Evolutionary conservation across 2,113 vertebrate genomes (phyloP).

Genomic region (Noturus placidus): DNA sequence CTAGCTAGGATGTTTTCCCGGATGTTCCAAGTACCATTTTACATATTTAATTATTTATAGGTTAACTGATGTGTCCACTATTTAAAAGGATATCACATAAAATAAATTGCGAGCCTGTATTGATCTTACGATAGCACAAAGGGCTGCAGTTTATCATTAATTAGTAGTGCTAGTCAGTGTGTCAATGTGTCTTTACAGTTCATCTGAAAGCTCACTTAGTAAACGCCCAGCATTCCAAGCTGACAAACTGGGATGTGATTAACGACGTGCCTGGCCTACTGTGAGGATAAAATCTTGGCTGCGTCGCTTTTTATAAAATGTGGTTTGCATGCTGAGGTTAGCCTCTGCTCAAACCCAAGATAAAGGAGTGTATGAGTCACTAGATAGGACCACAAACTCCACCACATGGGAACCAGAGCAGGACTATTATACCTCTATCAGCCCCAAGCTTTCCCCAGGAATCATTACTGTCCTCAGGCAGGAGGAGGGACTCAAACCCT

Average conservation of each 20-base stretch:
- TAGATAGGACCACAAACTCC: constrained; percentile 54
- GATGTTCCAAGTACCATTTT: background rate
- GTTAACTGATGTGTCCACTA: background rate
- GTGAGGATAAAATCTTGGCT: constrained; percentile 64
- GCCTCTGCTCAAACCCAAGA: constrained; percentile 58
- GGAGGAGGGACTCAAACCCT: constrained; percentile 31
- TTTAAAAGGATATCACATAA: background rate
- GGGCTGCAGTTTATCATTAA: constrained; percentile 19
- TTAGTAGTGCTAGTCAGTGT: constrained; percentile 26
- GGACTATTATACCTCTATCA: constrained; percentile 50
- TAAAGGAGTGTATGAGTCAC: constrained; percentile 62
- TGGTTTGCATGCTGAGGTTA: constrained; percentile 61
- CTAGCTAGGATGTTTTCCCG: too few species aligned
- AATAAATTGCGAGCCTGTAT: constrained; percentile 26
- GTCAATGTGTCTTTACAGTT: constrained; percentile 32
- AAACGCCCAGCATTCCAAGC: constrained; percentile 11
- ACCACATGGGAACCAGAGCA: constrained; percentile 57
- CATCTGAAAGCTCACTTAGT: constrained; percentile 42
- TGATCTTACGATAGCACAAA: constrained; percentile 32
- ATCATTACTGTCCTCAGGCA: constrained; percentile 41
- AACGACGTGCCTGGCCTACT: constrained; percentile 46
- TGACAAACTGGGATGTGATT: constrained; percentile 57
- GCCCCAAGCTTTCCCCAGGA: constrained; percentile 54
- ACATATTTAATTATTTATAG: background rate
- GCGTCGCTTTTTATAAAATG: constrained; percentile 59